Evolutionary conservation across 1,140 invertebrate species (phyloP), one percentile per base, ranked within the genome.

Genomic region (Camponotus pennsylvanicus): DNA sequence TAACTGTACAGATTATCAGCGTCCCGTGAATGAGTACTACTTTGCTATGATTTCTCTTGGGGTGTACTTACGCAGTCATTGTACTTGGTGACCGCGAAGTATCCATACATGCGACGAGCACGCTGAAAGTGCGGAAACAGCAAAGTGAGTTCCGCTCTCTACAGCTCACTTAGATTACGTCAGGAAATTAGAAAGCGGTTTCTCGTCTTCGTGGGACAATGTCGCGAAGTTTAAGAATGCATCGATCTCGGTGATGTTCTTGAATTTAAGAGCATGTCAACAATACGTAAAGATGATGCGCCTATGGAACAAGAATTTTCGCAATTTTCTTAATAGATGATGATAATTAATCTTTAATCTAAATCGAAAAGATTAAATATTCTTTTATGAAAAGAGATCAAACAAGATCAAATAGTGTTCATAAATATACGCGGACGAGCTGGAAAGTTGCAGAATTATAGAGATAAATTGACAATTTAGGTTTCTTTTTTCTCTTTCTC

Each of bases 21-120:
- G 55, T 42, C 9, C 13, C 59, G 69, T 27, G 61, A 76, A 76
- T 63, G 69, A 69, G n/a, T 18, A n/a, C 21, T 76, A 76, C 64
- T 75, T 77, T 42, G 61, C 27, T 21, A 52, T 87, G 71, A 87
- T 87, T 87, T 87, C 82, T 87, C 82, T 57, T 2, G 71, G 70
- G 70, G 34, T 45, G 27, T 61, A 52, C 49, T 52, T 52, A 52
- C 15, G 49, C 49, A 52, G 49, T 15, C 57, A 27, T 15, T 40
- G 21, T 55, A 52, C 34, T 77, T 78, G n/a, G 57, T 0, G n/a
- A 6, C 18, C 18, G 27, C 18, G 11, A 9, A 40, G 27, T 21
- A 15, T 32, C 27, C 37, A 57, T 11, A 18, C 32, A 21, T 55
- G 57, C 37, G 52, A 8, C 7, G 37, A 18, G n/a, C 45, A 21